Evolutionary conservation across 2,888 invertebrate species (phyloP), one percentile per base, ranked within the genome.

Genomic region (Melinaea marsaeus): DNA sequence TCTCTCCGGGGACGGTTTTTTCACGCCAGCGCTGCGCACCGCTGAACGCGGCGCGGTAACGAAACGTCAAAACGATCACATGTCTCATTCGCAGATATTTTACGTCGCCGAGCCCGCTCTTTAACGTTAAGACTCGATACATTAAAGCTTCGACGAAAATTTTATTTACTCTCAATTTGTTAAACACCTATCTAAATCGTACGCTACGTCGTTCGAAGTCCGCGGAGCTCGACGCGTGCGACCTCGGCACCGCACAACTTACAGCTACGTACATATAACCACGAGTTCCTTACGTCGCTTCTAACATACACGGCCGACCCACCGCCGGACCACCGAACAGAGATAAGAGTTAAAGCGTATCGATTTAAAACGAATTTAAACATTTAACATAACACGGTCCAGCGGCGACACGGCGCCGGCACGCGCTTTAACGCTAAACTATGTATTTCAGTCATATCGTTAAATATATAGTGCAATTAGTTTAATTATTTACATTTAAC

Each of bases 161-260:
- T 80, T 42, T 32, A 83, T 71, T 72, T 81, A 74, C 81, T 85
- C 84, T 84, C 84, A 90, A 90, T 90, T 90, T 88, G 86, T 89
- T 89, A 88, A 85, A 86, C 84, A 85, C 88, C 90, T 90, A 90
- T 90, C 90, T 90, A 90, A 87, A 77, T 80, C 79, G 84, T 83
- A 82, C 84, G 85, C 86, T 84, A 84, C 79, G 60, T 62, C 57
- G 60, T 56, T 80, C 79, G 85, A 84, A 84, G 83, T 75, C 74
- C 76, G 75, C 73, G 75, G 77, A 77, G 77, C 75, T 76, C 77
- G 75, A 74, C 75, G 75, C 76, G 76, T 76, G 75, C 71, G 79
- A 83, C 81, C 86, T 83, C 85, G 83, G 74, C 84, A 84, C 86
- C 85, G 85, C 75, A 79, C 85, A 79, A 72, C 51, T 61, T 63